Conservation (phyloP, 2,113 vertebrate genomes). For the Rattus norvegicus region GRCr8 NC_086023.1:78241001-78241500, state of each 20-base stretch:
- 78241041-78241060: too few relatives aligned
- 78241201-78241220: not conserved
- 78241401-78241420: not conserved
- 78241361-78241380: not conserved
- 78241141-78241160: not conserved
- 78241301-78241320: not conserved
- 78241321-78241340: not conserved
- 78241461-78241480: not conserved
- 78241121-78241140: too few relatives aligned
- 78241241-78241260: not conserved
- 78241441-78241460: not conserved
- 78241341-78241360: not conserved
- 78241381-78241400: not conserved
- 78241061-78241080: not conserved
- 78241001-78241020: not conserved
- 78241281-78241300: not conserved
- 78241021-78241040: not conserved
- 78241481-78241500: not conserved
- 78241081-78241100: not conserved
- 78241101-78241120: not conserved
- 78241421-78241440: not conserved
- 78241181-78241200: not conserved
- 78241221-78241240: not conserved
- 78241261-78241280: not conserved
- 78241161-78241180: not conserved